Percentiles rank a stretch among this genome's conserved stretches.
Evolutionary conservation across 1,140 invertebrate genomes (phyloP).

Genomic region (Drosophila takahashii): DNA sequence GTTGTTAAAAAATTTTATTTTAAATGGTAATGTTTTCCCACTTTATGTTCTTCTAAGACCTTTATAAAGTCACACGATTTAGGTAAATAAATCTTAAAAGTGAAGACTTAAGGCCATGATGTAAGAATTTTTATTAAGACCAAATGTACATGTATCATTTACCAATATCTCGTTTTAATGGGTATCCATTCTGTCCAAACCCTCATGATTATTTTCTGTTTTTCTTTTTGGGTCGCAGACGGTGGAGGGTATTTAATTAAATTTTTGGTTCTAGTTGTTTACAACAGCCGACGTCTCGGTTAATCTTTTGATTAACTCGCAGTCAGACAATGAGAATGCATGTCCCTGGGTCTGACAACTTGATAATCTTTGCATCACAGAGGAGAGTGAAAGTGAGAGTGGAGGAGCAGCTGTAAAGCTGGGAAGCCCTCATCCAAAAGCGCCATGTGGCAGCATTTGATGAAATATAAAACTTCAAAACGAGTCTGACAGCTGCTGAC

Average conservation of each 20-base stretch:
- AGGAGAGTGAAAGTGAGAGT: neutral
- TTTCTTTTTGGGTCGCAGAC: conserved; percentile 28
- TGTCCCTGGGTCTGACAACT: conserved; percentile 64
- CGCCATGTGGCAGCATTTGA: conserved; percentile 72
- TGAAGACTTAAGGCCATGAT: too few relatives aligned
- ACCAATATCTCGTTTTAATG: neutral
- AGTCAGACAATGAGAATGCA: conserved; percentile 57
- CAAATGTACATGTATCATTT: neutral
- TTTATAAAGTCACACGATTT: neutral
- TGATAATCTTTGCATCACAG: conserved; percentile 58
- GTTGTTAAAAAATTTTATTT: too few relatives aligned
- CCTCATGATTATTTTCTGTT: neutral
- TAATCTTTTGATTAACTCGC: conserved; percentile 67
- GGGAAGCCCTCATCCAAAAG: conserved; percentile 36
- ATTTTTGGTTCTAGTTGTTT: conserved; percentile 51
- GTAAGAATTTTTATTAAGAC: too few relatives aligned
- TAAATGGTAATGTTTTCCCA: too few relatives aligned
- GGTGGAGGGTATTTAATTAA: conserved; percentile 67
- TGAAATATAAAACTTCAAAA: conserved; percentile 72
- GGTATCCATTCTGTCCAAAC: neutral
- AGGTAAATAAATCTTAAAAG: too few relatives aligned
- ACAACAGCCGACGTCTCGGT: conserved; percentile 48
- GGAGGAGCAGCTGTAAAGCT: neutral
- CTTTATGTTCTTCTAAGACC: too few relatives aligned
- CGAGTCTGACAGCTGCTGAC: conserved; percentile 66